Base-by-base conservation (phyloP, 2,113 vertebrate genomes). In the Sciurus niger region DNA sequence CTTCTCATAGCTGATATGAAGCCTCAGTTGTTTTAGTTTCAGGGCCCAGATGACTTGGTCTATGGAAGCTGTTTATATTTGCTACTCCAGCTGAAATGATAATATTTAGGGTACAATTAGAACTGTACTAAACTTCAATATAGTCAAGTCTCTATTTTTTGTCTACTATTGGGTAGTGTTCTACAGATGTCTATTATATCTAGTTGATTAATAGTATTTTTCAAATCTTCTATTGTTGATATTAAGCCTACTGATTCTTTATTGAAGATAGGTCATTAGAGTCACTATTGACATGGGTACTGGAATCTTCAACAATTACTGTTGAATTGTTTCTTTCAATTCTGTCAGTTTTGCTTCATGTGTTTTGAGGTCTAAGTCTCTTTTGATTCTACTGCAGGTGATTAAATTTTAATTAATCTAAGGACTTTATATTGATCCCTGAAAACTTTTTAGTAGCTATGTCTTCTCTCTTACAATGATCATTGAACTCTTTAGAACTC, bases 1-100 rank as follows among this genome's bases (percentile, higher is more conserved):
- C 17, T 88, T 92, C 40, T 93, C 40, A 93, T 1, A 90, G 80
- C 3, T 93, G 14, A 68, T 80, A 76, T 72, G 79, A 88, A 83
- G 78, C 40, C 40, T 82, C 67, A 58, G 18, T 63, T 96, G 60
- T 70, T 92, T 94, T 65, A 92, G 43, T 28, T 90, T 74, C 24
- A 80, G 24, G 9, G 13, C 58, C 8, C 43, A 88, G 24, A 32
- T 90, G n/a, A 90, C 74, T 90, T 79, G 34, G 25, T 63, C 14
- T 84, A 48, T 93, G 72, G 46, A 13, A 90, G 60, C 34, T 13
- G 70, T 12, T 76, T 92, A 76, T 93, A 1, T 67, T 86, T 67
- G 30, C 16, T 93, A 43, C 55, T 11, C 8, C 37, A 93, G 83
- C 37, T 95, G 82, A 87, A 90, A 95, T 93, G 86, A 65, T 80